Evolutionary conservation across 2,888 invertebrate species (phyloP).

Genomic region (Cosmia pyralina): DNA sequence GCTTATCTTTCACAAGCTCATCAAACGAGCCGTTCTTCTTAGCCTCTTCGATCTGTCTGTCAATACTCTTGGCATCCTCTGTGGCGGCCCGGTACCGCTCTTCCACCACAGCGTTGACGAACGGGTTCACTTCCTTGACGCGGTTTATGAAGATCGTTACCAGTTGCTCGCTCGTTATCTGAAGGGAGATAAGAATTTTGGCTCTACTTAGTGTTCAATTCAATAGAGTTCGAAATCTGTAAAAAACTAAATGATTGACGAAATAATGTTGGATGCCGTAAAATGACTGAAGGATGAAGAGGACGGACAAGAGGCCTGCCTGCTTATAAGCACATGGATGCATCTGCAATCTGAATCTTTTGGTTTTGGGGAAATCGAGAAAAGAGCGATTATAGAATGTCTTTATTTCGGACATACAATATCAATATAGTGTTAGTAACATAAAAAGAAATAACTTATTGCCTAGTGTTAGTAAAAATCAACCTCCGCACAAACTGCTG

Average conservation of each 20-base stretch:
- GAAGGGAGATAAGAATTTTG: slow-evolving; percentile 20
- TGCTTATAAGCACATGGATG: too few species aligned
- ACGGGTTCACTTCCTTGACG: slow-evolving; percentile 91
- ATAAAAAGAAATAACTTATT: too few species aligned
- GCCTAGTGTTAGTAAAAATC: too few species aligned
- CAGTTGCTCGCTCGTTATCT: slow-evolving; percentile 91
- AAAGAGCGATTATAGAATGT: too few species aligned
- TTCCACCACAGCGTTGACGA: slow-evolving; percentile 93
- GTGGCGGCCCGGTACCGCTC: slow-evolving; percentile 91
- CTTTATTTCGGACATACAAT: too few species aligned
- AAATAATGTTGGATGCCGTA: too few species aligned
- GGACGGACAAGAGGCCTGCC: too few species aligned
- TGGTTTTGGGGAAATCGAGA: too few species aligned
- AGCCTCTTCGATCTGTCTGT: slow-evolving; percentile 80
- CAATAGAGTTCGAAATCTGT: neutral
- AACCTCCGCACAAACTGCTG: too few species aligned
- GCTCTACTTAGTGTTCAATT: neutral
- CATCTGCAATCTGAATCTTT: too few species aligned
- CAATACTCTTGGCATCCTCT: slow-evolving; percentile 91
- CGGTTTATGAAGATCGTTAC: slow-evolving; percentile 91
- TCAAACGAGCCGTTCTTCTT: slow-evolving; percentile 75
- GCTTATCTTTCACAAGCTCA: slow-evolving; percentile 87
- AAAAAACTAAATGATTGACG: neutral
- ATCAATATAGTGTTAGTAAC: too few species aligned
- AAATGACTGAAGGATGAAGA: neutral